These are phyloP conservation scores for Ceraclea dissimilis DNA, from an alignment of 2,888 invertebrate species.

Conservation along the genomic window DNA sequence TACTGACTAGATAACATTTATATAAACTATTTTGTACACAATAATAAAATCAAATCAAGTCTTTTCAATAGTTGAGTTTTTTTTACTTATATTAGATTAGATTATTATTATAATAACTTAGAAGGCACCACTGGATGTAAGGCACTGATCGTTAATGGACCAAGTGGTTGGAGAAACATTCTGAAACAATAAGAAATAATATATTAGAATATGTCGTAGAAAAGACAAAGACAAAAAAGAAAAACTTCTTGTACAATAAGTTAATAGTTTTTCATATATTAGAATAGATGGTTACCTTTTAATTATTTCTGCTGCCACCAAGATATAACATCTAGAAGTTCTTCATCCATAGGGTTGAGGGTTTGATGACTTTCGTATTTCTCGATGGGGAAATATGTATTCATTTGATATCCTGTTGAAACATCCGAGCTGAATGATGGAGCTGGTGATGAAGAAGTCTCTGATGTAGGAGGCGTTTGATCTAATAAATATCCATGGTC, in stretches of 20 bases:
- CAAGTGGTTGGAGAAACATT: background rate
- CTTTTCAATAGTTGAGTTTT: conserved; percentile 3
- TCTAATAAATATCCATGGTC: conserved; percentile 47
- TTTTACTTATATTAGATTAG: conserved; percentile 6
- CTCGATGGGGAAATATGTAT: conserved; percentile 47
- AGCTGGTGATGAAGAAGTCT: conserved; percentile 64
- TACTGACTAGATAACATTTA: conserved; percentile 26
- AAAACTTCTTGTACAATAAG: no score
- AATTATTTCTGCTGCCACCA: conserved; percentile 71
- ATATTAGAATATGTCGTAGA: conserved; percentile 6
- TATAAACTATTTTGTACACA: conserved; percentile 26
- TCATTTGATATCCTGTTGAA: conserved; percentile 47
- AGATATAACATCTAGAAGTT: conserved; percentile 76
- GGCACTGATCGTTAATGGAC: background rate
- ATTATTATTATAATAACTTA: background rate
- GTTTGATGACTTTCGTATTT: conserved; percentile 37
- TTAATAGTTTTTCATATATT: no score
- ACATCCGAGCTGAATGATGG: conserved; percentile 58
- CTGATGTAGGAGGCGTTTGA: conserved; percentile 55
- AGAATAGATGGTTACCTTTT: no score
- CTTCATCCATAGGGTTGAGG: conserved; percentile 67
- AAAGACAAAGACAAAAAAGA: background rate
- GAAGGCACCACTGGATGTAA: conserved; percentile 16
- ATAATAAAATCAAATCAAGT: conserved; percentile 12
- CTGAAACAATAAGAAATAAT: conserved; percentile 16